Evolutionary conservation across 2,888 invertebrate genomes (phyloP).

Genomic region (Melolontha melolontha): DNA sequence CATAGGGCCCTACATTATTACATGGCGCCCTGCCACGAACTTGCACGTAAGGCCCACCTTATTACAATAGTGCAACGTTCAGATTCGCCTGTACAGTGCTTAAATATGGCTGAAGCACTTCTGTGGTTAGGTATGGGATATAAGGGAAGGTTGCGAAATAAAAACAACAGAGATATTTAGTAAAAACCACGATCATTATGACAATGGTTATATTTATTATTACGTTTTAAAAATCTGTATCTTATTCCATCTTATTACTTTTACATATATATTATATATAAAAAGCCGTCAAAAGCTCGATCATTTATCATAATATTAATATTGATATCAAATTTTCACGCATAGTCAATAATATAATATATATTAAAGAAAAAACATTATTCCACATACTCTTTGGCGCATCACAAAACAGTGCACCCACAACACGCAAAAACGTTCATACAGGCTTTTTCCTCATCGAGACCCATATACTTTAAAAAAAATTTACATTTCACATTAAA

Average conservation of each 20-base stretch:
- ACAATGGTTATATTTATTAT: constrained; percentile 67
- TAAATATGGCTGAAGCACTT: no score
- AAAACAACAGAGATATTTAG: constrained; percentile 49
- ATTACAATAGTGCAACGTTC: no score
- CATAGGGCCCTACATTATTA: no score
- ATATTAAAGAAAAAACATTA: constrained; percentile 56
- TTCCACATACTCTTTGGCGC: constrained; percentile 58
- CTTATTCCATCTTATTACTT: constrained; percentile 63
- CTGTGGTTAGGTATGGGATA: not conserved
- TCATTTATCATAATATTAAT: constrained; percentile 64
- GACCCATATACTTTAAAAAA: constrained; percentile 17
- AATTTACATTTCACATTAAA: constrained; percentile 21
- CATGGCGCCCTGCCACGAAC: no score
- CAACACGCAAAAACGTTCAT: constrained; percentile 37
- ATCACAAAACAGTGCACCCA: constrained; percentile 44
- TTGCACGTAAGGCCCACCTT: no score
- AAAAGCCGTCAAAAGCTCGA: constrained; percentile 68
- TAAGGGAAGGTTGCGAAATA: constrained; percentile 44
- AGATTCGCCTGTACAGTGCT: no score
- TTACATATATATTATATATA: constrained; percentile 62
- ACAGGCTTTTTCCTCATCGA: constrained; percentile 4
- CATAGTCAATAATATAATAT: constrained; percentile 53
- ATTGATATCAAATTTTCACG: constrained; percentile 66
- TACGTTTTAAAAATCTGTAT: constrained; percentile 66
- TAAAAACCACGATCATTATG: constrained; percentile 53